Conservation (phyloP, 1,140 invertebrate species). For the Halictus rubicundus region DNA sequence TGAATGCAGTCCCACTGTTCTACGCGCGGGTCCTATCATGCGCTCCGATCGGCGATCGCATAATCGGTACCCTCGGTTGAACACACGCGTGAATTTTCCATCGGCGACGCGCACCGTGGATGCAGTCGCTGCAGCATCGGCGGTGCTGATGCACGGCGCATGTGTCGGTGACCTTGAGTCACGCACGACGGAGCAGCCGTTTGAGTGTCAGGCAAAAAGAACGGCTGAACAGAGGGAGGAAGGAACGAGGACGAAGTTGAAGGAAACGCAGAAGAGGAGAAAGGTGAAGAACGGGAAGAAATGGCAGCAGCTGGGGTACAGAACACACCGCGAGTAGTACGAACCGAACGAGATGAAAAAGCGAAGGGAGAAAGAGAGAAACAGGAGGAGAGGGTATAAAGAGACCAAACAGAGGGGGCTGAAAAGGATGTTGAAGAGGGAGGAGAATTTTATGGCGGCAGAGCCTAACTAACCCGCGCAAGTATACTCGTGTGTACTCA, state of each 20-base stretch:
- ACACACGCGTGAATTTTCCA: too few species aligned
- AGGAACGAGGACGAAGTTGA: constrained; percentile 23
- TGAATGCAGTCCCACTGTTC: too few species aligned
- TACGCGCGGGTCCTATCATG: too few species aligned
- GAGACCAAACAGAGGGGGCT: constrained; percentile 30
- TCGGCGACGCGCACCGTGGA: too few species aligned
- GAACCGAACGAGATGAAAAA: constrained; percentile 21
- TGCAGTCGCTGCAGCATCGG: not conserved
- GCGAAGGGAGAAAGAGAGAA: not conserved
- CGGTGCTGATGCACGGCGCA: constrained; percentile 34
- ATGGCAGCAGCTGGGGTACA: constrained; percentile 12
- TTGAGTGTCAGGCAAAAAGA: constrained; percentile 47
- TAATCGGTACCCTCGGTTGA: too few species aligned
- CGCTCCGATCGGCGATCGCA: too few species aligned
- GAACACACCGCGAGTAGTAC: constrained; percentile 1
- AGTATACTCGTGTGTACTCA: constrained; percentile 31
- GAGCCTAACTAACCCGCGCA: constrained; percentile 36
- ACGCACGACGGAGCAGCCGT: constrained; percentile 67
- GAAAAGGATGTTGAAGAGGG: constrained; percentile 36
- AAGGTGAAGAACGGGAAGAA: constrained; percentile 25
- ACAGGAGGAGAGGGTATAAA: constrained; percentile 27
- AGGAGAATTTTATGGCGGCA: constrained; percentile 50
- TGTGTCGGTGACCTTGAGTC: constrained; percentile 76
- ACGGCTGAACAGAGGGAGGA: constrained; percentile 15
- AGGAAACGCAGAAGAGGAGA: constrained; percentile 27